Conservation (phyloP, 2,888 invertebrate species). For the Eupithecia vulgata region DNA sequence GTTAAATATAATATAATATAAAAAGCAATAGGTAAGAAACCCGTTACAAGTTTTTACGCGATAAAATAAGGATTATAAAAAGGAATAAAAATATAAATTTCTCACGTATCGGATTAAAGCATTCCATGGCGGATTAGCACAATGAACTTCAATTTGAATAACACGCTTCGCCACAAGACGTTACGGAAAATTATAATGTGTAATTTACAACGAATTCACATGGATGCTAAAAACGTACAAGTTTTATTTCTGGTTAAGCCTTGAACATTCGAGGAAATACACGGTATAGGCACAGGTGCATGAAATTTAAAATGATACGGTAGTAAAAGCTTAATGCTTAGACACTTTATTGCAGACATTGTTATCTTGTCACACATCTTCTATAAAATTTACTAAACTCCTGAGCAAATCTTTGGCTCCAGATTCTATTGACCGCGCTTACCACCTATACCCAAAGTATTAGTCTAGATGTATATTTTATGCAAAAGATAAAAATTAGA, state of each 20-base stretch:
- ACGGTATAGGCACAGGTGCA: not conserved
- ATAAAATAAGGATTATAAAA: slow-evolving; percentile 36
- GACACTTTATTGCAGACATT: slow-evolving; percentile 1
- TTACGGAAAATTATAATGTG: slow-evolving; percentile 46
- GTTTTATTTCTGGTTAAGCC: slow-evolving; percentile 15
- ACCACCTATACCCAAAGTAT: not conserved
- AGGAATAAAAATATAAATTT: slow-evolving; percentile 42
- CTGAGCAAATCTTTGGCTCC: not conserved
- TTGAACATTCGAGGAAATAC: slow-evolving; percentile 7
- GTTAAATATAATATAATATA: slow-evolving; percentile 4
- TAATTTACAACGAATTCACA: slow-evolving; percentile 40
- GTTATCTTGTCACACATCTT: slow-evolving; percentile 6
- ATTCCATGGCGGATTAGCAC: slow-evolving; percentile 60
- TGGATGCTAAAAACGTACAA: slow-evolving; percentile 17
- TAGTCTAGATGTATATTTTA: not conserved
- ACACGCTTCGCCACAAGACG: slow-evolving; percentile 37
- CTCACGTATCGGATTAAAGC: slow-evolving; percentile 57
- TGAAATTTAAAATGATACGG: slow-evolving; percentile 13
- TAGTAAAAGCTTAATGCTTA: not conserved
- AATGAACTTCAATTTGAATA: slow-evolving; percentile 50
- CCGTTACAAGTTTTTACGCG: slow-evolving; percentile 21
- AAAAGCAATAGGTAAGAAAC: slow-evolving; percentile 14
- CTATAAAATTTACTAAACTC: not conserved
- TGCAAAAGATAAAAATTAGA: slow-evolving; percentile 26
- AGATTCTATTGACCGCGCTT: not conserved